Percentiles rank a stretch among this genome's conserved stretches.
These are phyloP conservation scores for Drosophila mettleri DNA, from an alignment of 2,888 invertebrate genomes.

Conservation along the genomic window DNA sequence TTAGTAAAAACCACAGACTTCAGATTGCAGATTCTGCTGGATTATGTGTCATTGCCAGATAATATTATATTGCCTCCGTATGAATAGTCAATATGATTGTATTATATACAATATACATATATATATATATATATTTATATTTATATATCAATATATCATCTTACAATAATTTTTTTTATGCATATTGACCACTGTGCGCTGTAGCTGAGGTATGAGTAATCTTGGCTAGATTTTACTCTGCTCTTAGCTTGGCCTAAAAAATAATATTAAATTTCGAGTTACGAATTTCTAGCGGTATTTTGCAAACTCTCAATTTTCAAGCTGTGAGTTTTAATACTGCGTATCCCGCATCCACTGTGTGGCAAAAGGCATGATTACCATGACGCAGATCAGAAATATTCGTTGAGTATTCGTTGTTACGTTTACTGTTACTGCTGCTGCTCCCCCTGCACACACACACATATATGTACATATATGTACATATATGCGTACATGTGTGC, in stretches of 20 bases:
- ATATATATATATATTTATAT: constrained; percentile 1
- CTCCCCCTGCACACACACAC: neutral
- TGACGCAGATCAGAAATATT: constrained; percentile 75
- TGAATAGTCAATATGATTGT: too few species aligned
- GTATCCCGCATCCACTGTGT: constrained; percentile 3
- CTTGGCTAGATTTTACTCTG: constrained; percentile 10
- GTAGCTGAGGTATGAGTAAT: neutral
- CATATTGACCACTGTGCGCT: constrained; percentile 41
- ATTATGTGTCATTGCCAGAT: constrained; percentile 18
- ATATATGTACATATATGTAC: too few species aligned
- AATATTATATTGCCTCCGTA: neutral
- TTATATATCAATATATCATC: too few species aligned
- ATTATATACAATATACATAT: too few species aligned
- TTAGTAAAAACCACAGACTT: neutral
- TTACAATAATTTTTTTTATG: constrained; percentile 9
- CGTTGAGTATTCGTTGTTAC: constrained; percentile 38
- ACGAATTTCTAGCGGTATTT: too few species aligned
- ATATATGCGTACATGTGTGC: neutral
- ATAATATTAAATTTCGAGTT: neutral
- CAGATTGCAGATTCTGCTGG: constrained; percentile 9
- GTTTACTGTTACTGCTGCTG: constrained; percentile 35
- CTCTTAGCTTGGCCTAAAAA: neutral
- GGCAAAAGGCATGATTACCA: constrained; percentile 70
- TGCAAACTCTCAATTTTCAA: too few species aligned
- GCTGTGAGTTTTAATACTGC: too few species aligned